phyloP scores from a whole-genome alignment of 2,888 invertebrate genomes.

The Ethmia dodecea region DNA sequence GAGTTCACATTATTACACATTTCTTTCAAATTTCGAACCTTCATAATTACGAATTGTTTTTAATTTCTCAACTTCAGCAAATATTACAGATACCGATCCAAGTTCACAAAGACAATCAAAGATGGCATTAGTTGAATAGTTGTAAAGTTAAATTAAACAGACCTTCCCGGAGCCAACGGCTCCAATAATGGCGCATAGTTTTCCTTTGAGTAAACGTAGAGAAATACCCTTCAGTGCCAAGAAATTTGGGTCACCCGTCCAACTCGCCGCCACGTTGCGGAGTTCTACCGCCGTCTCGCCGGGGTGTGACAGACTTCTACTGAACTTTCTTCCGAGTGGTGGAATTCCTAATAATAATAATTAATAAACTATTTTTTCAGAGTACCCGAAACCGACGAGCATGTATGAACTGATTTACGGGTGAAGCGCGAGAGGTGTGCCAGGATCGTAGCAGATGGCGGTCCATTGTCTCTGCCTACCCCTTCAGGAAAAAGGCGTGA shows the following conservation, averaged over 20 bases:
- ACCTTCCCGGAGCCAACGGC: conserved; percentile 87
- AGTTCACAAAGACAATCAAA: not conserved
- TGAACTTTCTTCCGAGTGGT: conserved; percentile 24
- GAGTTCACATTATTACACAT: too few relatives aligned
- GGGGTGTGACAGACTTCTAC: conserved; percentile 42
- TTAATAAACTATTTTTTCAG: too few relatives aligned
- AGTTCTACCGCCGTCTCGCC: conserved; percentile 50
- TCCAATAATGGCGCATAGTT: conserved; percentile 84
- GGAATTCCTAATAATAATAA: too few relatives aligned
- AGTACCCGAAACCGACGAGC: too few relatives aligned
- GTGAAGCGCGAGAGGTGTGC: too few relatives aligned
- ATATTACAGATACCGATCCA: not conserved
- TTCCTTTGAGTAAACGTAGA: conserved; percentile 72
- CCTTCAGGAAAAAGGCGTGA: too few relatives aligned
- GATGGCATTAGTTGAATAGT: not conserved
- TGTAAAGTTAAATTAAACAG: conserved; percentile 3
- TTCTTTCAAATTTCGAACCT: too few relatives aligned
- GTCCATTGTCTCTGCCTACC: too few relatives aligned
- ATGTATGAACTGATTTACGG: too few relatives aligned
- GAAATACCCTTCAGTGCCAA: conserved; percentile 75
- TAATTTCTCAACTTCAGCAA: not conserved
- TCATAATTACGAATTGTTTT: not conserved
- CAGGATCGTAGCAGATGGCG: too few relatives aligned
- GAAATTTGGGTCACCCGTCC: conserved; percentile 69
- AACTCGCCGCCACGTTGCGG: conserved; percentile 62